Evolutionary conservation across 2,888 invertebrate genomes (phyloP).

Genomic region (Hirtodrosophila confusa): DNA sequence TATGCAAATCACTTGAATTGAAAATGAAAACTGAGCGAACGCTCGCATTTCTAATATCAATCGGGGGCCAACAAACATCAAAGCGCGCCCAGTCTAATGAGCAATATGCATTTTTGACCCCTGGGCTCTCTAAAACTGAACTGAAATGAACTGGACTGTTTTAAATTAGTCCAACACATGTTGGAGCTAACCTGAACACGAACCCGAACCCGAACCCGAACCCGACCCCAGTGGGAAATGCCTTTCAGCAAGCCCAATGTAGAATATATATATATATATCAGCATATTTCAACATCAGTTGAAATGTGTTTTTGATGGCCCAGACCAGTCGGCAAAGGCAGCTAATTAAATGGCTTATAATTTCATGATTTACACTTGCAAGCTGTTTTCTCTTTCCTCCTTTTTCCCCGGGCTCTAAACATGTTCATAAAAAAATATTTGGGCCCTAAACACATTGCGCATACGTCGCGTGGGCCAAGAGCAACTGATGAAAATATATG

Average conservation of each 20-base stretch:
- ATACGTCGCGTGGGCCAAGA: conserved; percentile 43
- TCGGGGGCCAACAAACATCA: conserved; percentile 55
- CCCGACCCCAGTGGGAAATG: conserved; percentile 54
- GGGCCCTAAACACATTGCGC: conserved; percentile 40
- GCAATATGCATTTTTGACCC: conserved; percentile 70
- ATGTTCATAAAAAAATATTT: conserved; percentile 54
- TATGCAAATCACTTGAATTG: conserved; percentile 68
- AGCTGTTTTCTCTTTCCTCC: conserved; percentile 10
- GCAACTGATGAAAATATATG: conserved; percentile 5
- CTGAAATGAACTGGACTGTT: conserved; percentile 3
- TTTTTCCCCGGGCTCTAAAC: conserved; percentile 36
- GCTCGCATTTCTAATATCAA: conserved; percentile 32
- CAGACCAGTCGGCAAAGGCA: conserved; percentile 29
- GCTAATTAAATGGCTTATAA: conserved; percentile 76
- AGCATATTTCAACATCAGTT: conserved; percentile 64
- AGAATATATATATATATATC: conserved; percentile 53
- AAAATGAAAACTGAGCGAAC: conserved; percentile 50
- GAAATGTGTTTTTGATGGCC: conserved; percentile 63
- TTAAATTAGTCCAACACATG: conserved; percentile 46
- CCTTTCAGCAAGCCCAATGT: conserved; percentile 54
- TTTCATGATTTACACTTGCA: conserved; percentile 75
- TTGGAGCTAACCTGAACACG: conserved; percentile 19
- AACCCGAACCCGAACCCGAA: conserved; percentile 1
- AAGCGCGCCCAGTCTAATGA: conserved; percentile 65
- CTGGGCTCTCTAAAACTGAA: conserved; percentile 25